Evolutionary conservation across 1,140 invertebrate genomes (phyloP), one percentile per base, ranked within the genome.

Genomic region (Gonioctena quinquepunctata): DNA sequence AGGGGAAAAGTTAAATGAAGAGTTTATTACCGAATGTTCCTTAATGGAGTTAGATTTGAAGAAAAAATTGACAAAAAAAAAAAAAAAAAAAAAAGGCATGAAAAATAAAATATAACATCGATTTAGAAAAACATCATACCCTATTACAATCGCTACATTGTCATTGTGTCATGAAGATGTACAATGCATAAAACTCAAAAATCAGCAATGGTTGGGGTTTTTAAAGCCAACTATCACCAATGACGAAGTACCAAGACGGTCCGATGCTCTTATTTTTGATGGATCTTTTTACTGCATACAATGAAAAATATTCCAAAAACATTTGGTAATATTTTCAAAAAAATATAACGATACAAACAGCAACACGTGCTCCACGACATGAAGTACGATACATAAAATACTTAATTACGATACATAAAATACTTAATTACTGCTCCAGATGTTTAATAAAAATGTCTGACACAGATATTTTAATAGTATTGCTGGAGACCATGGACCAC

Each of bases 111-210:
- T 59, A 8, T 18, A 54, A 18, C n/a, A 54, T 54, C 18, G 50
- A 52, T 18, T 52, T 52, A 52, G n/a, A 52, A 52, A 52, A 66
- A 76, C 7, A n/a, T 54, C 18, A 54, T 54, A 54, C n/a, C 50
- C 50, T 13, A 61, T 79, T 65, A 77, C 72, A 48, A 61, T 74
- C 64, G 70, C 74, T 49, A 73, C 75, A 49, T 49, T 77, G 69
- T 75, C 73, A 64, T 57, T 79, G 48, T 77, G 74, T 70, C 50
- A 54, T 73, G 57, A 71, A 66, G 71, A 78, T 70, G 68, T 25
- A 65, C 61, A 42, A 21, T 54, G 3, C 50, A 54, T 2, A 54
- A 54, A 22, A 54, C n/a, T 66, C 1, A 54, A 11, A 66, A 54
- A 66, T 57, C 64, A 54, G 0, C 48, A 56, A 54, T 66, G 64